Percentiles rank a stretch among this genome's conserved stretches.
These are phyloP conservation scores for Caenorhabditis remanei DNA, from an alignment of 1,140 invertebrate species.

Conservation along the genomic window DNA sequence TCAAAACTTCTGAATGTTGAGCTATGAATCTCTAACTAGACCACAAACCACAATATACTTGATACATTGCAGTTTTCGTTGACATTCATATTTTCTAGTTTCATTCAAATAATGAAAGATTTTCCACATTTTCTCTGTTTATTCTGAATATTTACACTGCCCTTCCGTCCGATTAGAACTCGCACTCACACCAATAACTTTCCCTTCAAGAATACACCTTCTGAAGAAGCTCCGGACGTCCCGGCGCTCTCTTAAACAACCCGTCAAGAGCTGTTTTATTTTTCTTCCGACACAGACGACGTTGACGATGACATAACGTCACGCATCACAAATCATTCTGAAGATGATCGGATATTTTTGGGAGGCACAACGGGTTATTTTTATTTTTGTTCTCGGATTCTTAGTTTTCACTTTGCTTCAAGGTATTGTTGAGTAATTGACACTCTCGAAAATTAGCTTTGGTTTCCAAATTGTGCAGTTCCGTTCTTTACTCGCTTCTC, in stretches of 20 bases:
- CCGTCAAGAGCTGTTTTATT: slow-evolving; percentile 30
- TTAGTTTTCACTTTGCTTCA: background rate
- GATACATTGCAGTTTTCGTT: background rate
- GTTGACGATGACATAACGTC: slow-evolving; percentile 29
- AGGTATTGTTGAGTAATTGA: background rate
- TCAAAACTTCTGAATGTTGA: too few relatives aligned
- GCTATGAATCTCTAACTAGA: background rate
- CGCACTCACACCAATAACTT: background rate
- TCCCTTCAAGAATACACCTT: background rate
- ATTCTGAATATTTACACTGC: slow-evolving; percentile 29
- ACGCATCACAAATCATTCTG: slow-evolving; percentile 31
- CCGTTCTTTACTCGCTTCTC: slow-evolving; percentile 15
- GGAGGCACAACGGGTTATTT: background rate
- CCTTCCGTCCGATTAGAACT: background rate
- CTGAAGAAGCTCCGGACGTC: background rate
- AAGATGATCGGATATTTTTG: slow-evolving; percentile 43
- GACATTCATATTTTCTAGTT: background rate
- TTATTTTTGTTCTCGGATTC: background rate
- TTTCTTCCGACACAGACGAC: background rate
- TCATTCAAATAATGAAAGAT: slow-evolving; percentile 1
- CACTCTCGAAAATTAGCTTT: slow-evolving; percentile 2
- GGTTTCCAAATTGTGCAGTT: slow-evolving; percentile 34
- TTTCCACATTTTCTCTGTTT: background rate
- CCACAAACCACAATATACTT: background rate
- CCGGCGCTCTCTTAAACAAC: too few relatives aligned